Evolutionary conservation across 2,797 vertebrate genomes (phyloP).

Genomic region (Borostomias antarcticus): DNA sequence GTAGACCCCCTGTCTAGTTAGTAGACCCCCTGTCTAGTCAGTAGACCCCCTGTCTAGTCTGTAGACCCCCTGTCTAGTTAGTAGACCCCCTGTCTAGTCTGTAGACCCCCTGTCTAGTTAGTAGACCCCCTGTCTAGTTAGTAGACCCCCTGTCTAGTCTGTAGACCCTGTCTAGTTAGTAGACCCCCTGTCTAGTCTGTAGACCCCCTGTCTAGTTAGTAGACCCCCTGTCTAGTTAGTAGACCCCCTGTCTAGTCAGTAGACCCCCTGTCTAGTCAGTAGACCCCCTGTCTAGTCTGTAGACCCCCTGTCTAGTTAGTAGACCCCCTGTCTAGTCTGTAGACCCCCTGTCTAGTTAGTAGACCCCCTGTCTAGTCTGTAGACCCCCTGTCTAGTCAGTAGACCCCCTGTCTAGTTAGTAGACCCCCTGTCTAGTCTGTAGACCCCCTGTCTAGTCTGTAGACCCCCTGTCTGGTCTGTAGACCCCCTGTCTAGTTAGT

Average conservation of each 20-base stretch:
- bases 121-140: conserved; percentile 5
- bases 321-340: conserved; percentile 9
- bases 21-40: conserved; percentile 9
- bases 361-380: no score
- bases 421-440: background rate
- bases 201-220: conserved; percentile 8
- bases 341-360: background rate
- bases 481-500: background rate
- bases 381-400: conserved; percentile 7
- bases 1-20: conserved; percentile 5
- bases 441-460: conserved; percentile 5
- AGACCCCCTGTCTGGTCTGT: conserved; percentile 9
- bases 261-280: conserved; percentile 7
- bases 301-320: conserved; percentile 7
- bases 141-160: conserved; percentile 11
- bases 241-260: conserved; percentile 2
- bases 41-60: background rate
- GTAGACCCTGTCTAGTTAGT: background rate
- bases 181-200: conserved; percentile 1
- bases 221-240: background rate
- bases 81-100: conserved; percentile 11
- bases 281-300: background rate
- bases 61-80: conserved; percentile 8
- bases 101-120: background rate
- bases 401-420: conserved; percentile 8